These are phyloP conservation scores for Falco peregrinus DNA, from an alignment of 2,797 vertebrate genomes.

Conservation along the genomic window DNA sequence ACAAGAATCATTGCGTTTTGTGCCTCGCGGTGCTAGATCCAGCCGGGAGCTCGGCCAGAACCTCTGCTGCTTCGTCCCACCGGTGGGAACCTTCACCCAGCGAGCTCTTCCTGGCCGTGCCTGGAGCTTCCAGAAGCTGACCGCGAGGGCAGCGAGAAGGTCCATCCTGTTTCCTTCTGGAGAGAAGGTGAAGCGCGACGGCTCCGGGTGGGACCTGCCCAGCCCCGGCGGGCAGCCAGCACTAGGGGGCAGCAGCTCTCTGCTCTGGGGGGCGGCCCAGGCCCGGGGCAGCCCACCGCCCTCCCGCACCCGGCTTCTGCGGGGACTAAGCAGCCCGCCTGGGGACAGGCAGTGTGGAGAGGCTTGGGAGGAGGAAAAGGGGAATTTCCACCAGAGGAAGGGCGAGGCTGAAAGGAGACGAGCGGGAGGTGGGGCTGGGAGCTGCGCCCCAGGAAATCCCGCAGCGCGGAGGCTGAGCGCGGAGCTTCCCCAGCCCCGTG, in stretches of 20 bases:
- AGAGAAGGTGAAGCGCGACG: neutral
- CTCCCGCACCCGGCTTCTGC: neutral
- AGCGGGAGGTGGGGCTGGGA: neutral
- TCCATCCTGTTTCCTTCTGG: neutral
- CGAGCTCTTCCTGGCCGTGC: fast-evolving
- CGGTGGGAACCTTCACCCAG: neutral
- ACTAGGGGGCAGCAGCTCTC: constrained; percentile 33
- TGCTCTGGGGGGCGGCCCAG: neutral
- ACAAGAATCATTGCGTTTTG: neutral
- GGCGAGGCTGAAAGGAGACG: fast-evolving
- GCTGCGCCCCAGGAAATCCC: neutral
- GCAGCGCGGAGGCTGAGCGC: fast-evolving
- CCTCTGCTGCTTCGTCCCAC: neutral
- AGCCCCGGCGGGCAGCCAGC: neutral
- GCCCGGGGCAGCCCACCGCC: neutral
- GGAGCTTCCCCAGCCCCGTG: fast-evolving
- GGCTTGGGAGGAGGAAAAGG: too few relatives aligned
- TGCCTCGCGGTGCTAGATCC: neutral
- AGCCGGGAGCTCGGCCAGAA: fast-evolving
- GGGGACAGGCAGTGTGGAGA: neutral
- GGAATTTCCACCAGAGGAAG: neutral
- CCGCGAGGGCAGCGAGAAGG: neutral
- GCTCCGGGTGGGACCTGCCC: neutral
- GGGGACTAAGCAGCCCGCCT: neutral
- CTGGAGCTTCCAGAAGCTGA: neutral